Conservation (phyloP, 1,140 invertebrate species). For the Portunus trituberculatus region DNA sequence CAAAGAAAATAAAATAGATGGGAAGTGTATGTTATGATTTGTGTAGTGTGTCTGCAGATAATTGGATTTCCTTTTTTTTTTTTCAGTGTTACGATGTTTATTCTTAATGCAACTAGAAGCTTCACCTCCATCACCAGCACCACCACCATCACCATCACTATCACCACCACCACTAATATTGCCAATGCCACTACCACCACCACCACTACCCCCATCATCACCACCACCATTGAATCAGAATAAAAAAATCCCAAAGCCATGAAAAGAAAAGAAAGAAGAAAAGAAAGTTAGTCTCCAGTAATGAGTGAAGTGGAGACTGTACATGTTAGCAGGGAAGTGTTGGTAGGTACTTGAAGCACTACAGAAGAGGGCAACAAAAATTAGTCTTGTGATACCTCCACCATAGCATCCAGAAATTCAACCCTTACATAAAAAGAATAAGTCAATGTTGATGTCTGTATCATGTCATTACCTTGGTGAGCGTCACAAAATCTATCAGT, state of each 20-base stretch:
- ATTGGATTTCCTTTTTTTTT: too few species aligned
- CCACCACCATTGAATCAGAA: background rate
- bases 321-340: background rate
- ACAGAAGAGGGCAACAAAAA: background rate
- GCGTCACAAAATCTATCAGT: slow-evolving; percentile 37
- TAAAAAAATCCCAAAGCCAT: background rate
- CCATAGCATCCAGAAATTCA: background rate
- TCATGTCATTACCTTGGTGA: slow-evolving; percentile 32
- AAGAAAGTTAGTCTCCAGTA: too few species aligned
- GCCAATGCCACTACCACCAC: background rate
- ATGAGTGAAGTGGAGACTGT: background rate
- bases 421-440: background rate
- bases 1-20: background rate
- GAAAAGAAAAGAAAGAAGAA: background rate
- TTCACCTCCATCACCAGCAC: background rate
- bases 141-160: background rate
- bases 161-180: background rate
- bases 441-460: background rate
- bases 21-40: background rate
- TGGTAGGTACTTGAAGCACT: too few species aligned
- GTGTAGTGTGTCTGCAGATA: background rate
- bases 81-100: too few species aligned
- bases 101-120: background rate
- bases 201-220: background rate
- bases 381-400: background rate